A percentile compares a stretch with the other conserved stretches of the same genome.
phyloP scores from a whole-genome alignment of 2,113 vertebrate species.

The Calidris pygmaea region DNA sequence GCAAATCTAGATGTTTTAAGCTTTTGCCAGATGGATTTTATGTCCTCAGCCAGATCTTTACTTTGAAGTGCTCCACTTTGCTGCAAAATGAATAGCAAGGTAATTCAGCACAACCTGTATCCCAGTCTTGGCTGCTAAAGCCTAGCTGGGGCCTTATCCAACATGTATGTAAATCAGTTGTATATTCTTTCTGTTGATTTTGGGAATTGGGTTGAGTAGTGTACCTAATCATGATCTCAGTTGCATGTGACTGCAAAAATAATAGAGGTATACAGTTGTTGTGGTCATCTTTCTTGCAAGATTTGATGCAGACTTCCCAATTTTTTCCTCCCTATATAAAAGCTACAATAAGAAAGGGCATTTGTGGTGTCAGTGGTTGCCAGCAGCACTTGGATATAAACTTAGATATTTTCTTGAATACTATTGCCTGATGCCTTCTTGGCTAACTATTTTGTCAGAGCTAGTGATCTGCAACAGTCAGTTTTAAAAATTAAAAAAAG shows the following conservation, averaged over 20 bases:
- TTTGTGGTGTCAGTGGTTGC: neutral
- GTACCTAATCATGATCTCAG: neutral
- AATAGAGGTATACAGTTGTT: neutral
- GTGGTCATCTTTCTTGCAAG: neutral
- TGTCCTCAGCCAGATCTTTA: neutral
- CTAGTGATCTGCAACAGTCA: neutral
- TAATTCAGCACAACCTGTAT: neutral
- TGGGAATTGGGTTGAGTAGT: neutral
- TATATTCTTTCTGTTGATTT: neutral
- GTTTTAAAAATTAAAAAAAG: neutral
- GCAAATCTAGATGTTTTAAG: neutral
- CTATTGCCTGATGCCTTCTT: neutral
- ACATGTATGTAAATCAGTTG: neutral
- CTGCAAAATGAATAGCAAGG: neutral
- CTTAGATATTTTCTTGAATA: neutral
- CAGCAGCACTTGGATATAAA: neutral
- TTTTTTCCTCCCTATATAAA: neutral
- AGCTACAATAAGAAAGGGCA: neutral
- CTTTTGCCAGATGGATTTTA: neutral
- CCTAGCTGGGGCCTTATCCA: neutral
- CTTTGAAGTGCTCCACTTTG: neutral
- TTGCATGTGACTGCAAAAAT: neutral
- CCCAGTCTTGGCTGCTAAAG: neutral
- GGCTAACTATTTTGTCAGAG: neutral
- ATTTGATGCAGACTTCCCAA: neutral